Evolutionary conservation across 1,140 invertebrate genomes (phyloP), one percentile per base, ranked within the genome.

Genomic region (Brachionus rubens): DNA sequence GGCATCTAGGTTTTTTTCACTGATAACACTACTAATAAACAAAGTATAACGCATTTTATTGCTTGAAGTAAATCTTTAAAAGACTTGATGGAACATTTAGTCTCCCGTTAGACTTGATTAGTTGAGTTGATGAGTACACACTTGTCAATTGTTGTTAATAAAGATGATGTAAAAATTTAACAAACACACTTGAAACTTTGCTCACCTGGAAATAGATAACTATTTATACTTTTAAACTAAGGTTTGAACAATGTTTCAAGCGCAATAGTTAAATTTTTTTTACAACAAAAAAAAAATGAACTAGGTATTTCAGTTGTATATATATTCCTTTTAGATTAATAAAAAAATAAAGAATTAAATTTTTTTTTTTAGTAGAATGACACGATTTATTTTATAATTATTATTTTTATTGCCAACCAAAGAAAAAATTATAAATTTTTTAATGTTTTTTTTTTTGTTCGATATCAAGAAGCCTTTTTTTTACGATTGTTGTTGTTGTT

Each of bases 101-200:
- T n/a, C n/a, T n/a, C n/a, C n/a, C n/a, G n/a, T n/a, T n/a, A n/a
- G n/a, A n/a, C n/a, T n/a, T n/a, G n/a, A n/a, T n/a, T n/a, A n/a
- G n/a, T n/a, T n/a, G n/a, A n/a, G n/a, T n/a, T n/a, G n/a, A n/a
- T n/a, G n/a, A n/a, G n/a, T n/a, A n/a, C n/a, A n/a, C n/a, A n/a
- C n/a, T n/a, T n/a, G n/a, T n/a, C n/a, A n/a, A n/a, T n/a, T n/a
- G n/a, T n/a, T n/a, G n/a, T n/a, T n/a, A n/a, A n/a, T n/a, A n/a
- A n/a, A n/a, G n/a, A n/a, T n/a, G n/a, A n/a, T n/a, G n/a, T n/a
- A 47, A 33, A 19, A 40, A 54, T 54, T 72, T 72, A 41, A 72
- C 68, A 72, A 72, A 72, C 68, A 72, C 68, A 72, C 68, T 72
- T 72, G 68, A 72, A 72, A 72, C 68, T 72, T 72, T 72, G 68